phyloP scores from a whole-genome alignment of 2,888 invertebrate species.

The Eupithecia subumbrata region DNA sequence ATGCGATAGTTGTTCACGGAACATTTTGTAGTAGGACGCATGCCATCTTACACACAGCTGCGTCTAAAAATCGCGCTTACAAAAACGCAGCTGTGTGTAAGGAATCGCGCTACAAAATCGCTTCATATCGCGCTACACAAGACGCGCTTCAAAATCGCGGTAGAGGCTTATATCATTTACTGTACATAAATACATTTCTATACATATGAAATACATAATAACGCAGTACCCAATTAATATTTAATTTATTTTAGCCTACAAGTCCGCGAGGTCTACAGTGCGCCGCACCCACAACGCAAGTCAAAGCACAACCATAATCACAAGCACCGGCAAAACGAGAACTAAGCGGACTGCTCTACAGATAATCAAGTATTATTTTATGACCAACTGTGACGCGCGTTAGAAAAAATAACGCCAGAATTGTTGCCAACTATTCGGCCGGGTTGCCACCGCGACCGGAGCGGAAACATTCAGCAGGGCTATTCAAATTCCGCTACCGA shows the following conservation, averaged over 20 bases:
- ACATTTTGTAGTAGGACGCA: no score
- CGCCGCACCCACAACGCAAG: conserved; percentile 73
- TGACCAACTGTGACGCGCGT: conserved; percentile 7
- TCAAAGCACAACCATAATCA: conserved; percentile 55
- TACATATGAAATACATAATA: background rate
- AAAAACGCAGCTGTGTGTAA: no score
- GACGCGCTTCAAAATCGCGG: no score
- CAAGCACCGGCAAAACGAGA: conserved; percentile 49
- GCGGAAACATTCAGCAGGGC: no score
- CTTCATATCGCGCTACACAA: no score
- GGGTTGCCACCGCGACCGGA: no score
- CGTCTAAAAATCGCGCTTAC: no score
- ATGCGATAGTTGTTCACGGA: no score
- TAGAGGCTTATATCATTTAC: background rate
- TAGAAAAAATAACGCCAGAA: background rate
- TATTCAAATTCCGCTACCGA: no score
- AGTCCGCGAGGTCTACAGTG: conserved; percentile 76
- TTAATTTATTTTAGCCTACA: conserved; percentile 53
- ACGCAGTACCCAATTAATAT: background rate
- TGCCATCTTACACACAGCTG: no score
- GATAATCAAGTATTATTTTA: background rate
- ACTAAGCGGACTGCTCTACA: conserved; percentile 42
- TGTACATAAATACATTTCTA: background rate
- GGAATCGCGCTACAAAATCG: no score
- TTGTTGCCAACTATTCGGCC: background rate